Evolutionary conservation across 2,888 invertebrate genomes (phyloP).

Genomic region (Xestia xanthographa): DNA sequence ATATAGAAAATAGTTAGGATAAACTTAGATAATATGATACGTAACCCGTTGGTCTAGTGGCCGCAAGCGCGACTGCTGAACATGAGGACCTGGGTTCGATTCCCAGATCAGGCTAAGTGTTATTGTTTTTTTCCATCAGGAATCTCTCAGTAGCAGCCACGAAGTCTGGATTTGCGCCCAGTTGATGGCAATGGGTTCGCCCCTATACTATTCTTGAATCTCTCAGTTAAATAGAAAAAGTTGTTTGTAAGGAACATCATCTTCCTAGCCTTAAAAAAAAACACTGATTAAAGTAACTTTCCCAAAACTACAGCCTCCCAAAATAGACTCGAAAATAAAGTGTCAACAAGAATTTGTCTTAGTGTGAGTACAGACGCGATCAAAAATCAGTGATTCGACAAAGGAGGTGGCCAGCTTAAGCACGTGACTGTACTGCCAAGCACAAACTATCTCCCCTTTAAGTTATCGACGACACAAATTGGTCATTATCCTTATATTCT

Average conservation of each 20-base stretch:
- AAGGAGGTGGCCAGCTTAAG: conserved; percentile 39
- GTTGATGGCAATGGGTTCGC: no score
- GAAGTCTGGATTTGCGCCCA: no score
- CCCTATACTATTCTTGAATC: neutral
- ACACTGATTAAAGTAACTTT: neutral
- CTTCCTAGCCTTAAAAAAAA: neutral
- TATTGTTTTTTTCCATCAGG: neutral
- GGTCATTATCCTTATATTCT: conserved; percentile 65
- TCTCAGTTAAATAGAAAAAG: neutral
- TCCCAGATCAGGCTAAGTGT: no score
- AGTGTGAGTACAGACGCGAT: conserved; percentile 30
- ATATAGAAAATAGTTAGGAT: no score
- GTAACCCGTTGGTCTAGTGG: neutral
- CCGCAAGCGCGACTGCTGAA: neutral
- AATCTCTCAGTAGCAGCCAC: no score
- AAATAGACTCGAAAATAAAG: conserved; percentile 2
- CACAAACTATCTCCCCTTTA: conserved; percentile 43
- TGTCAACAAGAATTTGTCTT: neutral
- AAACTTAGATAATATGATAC: no score
- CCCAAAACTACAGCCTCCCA: neutral
- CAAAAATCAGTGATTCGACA: conserved; percentile 62
- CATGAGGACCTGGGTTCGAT: no score
- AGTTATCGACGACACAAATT: conserved; percentile 64
- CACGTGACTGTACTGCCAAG: conserved; percentile 61
- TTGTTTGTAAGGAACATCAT: neutral